Evolutionary conservation across 2,888 invertebrate genomes (phyloP), one percentile per base, ranked within the genome.

Genomic region (Agonopterix heracliana): DNA sequence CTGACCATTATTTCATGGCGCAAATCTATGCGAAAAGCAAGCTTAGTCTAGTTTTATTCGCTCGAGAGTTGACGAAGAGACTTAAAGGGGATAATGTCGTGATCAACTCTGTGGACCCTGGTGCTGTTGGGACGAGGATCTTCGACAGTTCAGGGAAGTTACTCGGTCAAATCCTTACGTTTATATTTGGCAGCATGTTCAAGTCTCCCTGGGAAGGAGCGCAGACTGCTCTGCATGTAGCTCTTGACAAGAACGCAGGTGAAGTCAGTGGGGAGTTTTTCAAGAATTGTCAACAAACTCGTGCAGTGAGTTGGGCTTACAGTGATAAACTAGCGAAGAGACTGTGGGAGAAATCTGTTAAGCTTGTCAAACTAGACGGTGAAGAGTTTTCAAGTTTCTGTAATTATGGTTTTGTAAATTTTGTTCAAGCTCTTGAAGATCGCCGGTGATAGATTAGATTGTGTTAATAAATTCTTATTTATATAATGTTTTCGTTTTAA

Each of bases 91-190:
- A 91, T 1, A 91, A 91, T 45, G 92, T 96, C 0, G 93, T 93
- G 0, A 93, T 92, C 0, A 96, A 96, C 68, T 93, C 92, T 57
- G 89, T 96, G 13, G 96, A 97, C 79, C 97, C 96, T 0, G 96
- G 97, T 4, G 91, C 94, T 71, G 94, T 96, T 36, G 93, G 94
- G 56, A 94, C 94, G 0, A 93, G 92, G 17, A 95, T 96, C 46
- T 95, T 94, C 90, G 89, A 64, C 5, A 68, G 61, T 50, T 40
- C 58, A 0, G 74, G 76, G 90, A 59, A 87, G 89, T 35, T 89
- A 70, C 88, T 90, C 49, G 81, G 74, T 0, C 53, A 54, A n/a
- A 91, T 94, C 0, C 59, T 93, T 58, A 86, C 87, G 46, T 77
- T 92, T 26, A 77, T 95, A 34, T 87, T 91, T 3, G 91, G 91